phyloP scores from a whole-genome alignment of 2,113 vertebrate species.

The Garra rufa region DNA sequence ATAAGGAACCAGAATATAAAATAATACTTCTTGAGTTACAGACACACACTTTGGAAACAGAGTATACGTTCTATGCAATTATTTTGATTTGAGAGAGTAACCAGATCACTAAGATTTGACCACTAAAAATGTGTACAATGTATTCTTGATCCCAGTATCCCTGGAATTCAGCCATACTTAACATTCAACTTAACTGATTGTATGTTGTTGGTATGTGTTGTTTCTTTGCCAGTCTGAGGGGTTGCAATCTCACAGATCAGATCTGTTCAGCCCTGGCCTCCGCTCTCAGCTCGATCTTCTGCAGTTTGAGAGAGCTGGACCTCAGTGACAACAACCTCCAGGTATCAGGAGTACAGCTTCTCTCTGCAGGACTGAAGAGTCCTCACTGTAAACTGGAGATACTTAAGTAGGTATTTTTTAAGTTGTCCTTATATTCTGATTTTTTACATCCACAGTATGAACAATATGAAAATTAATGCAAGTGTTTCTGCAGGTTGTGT shows the following conservation, averaged over 20 bases:
- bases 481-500: neutral
- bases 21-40: too few species aligned
- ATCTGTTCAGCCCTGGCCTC: conserved; percentile 24
- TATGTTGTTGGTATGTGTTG: neutral
- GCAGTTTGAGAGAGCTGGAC: conserved; percentile 8
- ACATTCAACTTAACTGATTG: neutral
- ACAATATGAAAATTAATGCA: neutral
- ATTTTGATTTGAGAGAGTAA: too few species aligned
- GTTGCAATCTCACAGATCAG: conserved; percentile 12
- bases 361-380: neutral
- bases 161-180: too few species aligned
- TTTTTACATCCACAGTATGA: neutral
- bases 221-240: conserved; percentile 6
- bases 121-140: neutral
- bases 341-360: neutral
- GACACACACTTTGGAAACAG: too few species aligned
- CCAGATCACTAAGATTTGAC: too few species aligned
- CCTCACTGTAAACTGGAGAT: conserved; percentile 6
- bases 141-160: neutral
- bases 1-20: too few species aligned
- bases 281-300: neutral
- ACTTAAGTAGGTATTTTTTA: neutral
- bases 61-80: too few species aligned
- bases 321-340: conserved; percentile 22
- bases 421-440: neutral